Evolutionary conservation across 2,888 invertebrate species (phyloP), one percentile per base, ranked within the genome.

Genomic region (Lomographa bimaculata): DNA sequence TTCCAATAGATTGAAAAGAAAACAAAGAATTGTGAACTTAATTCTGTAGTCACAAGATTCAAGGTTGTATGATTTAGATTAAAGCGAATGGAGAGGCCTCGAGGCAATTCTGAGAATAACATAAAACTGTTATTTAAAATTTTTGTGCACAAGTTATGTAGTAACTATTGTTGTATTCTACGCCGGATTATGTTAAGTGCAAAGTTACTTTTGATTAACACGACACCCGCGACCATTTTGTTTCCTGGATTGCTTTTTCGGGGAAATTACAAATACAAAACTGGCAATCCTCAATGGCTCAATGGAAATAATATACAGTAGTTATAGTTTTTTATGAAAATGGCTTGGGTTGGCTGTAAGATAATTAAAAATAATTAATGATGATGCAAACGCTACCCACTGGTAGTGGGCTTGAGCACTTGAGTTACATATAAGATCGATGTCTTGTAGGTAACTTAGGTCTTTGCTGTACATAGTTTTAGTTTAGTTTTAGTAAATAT

Each of bases 111-210:
- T 16, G 8, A 33, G 42, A 43, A 75, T 72, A 60, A 61, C 64
- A 70, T 74, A 73, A 73, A 72, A 71, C 46, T 50, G 60, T 62
- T 63, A 57, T 61, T 72, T 64, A 67, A 67, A 69, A 77, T 73
- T 67, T 75, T 73, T 71, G 71, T 60, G 58, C 56, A 61, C 60
- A 58, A 50, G 51, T 43, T 60, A 11, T 23, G 16, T 25, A 21
- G 21, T 7, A 37, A 37, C 57, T 54, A 57, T 55, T 53, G 56
- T 59, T 57, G 46, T 43, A 21, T 33, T 32, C 27, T 26, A 35
- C 29, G 29, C n/a, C 7, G 25, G 33, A 35, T 33, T 40, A 27
- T 10, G 27, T 21, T 7, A 8, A 19, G 30, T 12, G 28, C 33
- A 8, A 27, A 33, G 12, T 27, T 28, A 32, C 19, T 35, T 44